Conservation (phyloP, 2,113 vertebrate species). For the Anolis carolinensis region DNA sequence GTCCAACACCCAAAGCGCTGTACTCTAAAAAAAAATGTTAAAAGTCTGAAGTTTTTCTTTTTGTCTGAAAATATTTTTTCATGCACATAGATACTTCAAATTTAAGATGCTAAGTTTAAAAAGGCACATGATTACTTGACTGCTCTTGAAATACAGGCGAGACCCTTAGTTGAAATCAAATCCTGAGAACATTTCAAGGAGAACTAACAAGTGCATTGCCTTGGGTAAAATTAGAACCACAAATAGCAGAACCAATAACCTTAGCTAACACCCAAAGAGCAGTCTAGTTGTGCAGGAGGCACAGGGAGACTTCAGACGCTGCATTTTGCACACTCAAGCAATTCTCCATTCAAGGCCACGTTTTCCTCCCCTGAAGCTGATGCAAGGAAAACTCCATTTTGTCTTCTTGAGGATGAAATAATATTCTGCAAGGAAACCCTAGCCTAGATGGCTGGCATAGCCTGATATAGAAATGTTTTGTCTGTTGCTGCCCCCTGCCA, state of each 20-base stretch:
- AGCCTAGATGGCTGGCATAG: background rate
- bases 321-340: background rate
- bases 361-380: background rate
- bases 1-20: too few species aligned
- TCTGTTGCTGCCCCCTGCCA: constrained; percentile 73
- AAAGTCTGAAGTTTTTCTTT: background rate
- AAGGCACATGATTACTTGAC: background rate
- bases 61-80: background rate
- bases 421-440: background rate
- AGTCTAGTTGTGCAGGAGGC: background rate
- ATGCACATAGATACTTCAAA: background rate
- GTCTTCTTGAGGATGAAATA: background rate
- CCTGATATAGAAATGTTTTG: background rate
- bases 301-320: background rate
- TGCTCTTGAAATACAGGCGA: background rate
- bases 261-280: background rate
- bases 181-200: background rate
- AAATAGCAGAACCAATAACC: background rate
- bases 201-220: background rate
- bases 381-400: constrained; percentile 49
- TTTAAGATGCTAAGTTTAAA: background rate
- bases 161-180: background rate
- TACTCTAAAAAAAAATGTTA: too few species aligned
- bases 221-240: background rate
- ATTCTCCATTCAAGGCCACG: background rate